A percentile compares a stretch with the other conserved stretches of the same genome.
These are phyloP conservation scores for Xylota segnis DNA, from an alignment of 2,888 invertebrate species.

Conservation along the genomic window DNA sequence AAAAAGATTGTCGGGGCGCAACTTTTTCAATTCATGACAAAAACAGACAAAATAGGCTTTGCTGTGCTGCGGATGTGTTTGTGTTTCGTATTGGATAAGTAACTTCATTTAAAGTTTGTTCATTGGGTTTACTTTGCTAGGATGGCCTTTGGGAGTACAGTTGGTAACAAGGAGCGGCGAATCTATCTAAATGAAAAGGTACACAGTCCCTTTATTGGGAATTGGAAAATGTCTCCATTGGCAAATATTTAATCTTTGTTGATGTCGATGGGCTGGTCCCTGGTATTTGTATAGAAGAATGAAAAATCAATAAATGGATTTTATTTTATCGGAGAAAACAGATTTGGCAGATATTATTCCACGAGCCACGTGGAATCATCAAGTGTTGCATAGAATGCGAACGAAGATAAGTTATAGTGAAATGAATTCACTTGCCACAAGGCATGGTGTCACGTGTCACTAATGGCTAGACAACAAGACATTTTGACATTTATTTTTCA, in stretches of 20 bases:
- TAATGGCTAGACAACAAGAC: too few species aligned
- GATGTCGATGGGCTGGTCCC: neutral
- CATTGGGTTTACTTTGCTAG: constrained; percentile 14
- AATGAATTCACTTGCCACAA: too few species aligned
- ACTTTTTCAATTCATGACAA: constrained; percentile 22
- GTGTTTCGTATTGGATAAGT: constrained; percentile 46
- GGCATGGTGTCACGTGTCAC: too few species aligned
- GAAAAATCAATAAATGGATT: constrained; percentile 6
- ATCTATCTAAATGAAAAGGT: constrained; percentile 17
- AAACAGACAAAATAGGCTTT: constrained; percentile 32
- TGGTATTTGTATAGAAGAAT: neutral
- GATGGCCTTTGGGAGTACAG: constrained; percentile 10
- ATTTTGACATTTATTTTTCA: too few species aligned
- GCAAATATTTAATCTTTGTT: constrained; percentile 29
- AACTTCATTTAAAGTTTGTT: constrained; percentile 57
- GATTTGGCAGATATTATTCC: neutral
- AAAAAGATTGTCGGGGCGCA: neutral
- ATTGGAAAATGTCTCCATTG: constrained; percentile 14
- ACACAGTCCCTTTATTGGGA: constrained; percentile 27
- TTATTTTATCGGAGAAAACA: neutral
- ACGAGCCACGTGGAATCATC: neutral
- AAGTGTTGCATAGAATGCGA: too few species aligned
- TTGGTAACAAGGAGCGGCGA: neutral
- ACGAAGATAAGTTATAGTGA: too few species aligned
- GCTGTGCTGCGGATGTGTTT: constrained; percentile 34